A percentile compares a stretch with the other conserved stretches of the same genome.
These are phyloP conservation scores for Scortum barcoo DNA, from an alignment of 2,113 vertebrate genomes.

Conservation along the genomic window DNA sequence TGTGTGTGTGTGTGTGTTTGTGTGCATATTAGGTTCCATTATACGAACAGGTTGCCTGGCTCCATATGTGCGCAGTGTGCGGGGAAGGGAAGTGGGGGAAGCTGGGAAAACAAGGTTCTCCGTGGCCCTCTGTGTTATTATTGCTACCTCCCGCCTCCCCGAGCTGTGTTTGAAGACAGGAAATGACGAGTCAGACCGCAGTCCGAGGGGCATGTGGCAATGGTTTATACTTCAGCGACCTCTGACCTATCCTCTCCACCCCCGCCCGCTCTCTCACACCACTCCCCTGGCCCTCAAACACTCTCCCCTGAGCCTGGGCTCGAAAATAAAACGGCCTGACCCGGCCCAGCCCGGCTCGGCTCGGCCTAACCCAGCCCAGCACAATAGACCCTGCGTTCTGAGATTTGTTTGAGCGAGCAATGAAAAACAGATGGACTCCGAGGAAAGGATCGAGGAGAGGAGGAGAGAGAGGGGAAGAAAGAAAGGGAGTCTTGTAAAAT, in stretches of 20 bases:
- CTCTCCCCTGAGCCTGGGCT: constrained; percentile 65
- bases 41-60: constrained; percentile 82
- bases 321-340: constrained; percentile 75
- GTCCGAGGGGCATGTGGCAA: constrained; percentile 89
- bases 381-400: constrained; percentile 71
- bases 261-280: constrained; percentile 77
- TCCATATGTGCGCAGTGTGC: constrained; percentile 82
- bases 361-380: constrained; percentile 65
- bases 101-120: constrained; percentile 88
- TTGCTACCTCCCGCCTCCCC: constrained; percentile 87
- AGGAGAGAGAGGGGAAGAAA: constrained; percentile 74
- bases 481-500: constrained; percentile 86
- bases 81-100: too few relatives aligned
- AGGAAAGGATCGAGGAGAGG: constrained; percentile 58
- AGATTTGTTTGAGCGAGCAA: constrained; percentile 85
- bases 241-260: constrained; percentile 75
- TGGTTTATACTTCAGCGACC: constrained; percentile 85
- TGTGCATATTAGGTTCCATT: constrained; percentile 80
- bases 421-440: constrained; percentile 87
- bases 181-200: constrained; percentile 92
- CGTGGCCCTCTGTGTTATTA: constrained; percentile 87
- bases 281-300: constrained; percentile 87
- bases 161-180: constrained; percentile 89
- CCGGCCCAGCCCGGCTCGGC: constrained; percentile 61
- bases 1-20: constrained; percentile 57